phyloP scores from a whole-genome alignment of 2,113 vertebrate genomes.

The Sapayoa aenigma region DNA sequence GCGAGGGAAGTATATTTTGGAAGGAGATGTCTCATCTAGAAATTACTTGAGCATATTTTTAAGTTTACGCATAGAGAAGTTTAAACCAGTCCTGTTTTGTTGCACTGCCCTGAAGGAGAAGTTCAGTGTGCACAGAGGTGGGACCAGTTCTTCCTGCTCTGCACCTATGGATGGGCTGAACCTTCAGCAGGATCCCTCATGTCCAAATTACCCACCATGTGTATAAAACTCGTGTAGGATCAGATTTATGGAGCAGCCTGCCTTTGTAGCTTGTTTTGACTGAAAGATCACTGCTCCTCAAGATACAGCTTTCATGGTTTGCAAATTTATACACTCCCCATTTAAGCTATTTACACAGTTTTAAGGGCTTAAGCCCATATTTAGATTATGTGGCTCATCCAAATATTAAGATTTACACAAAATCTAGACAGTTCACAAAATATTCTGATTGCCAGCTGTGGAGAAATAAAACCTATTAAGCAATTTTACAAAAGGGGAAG shows the following conservation, averaged over 20 bases:
- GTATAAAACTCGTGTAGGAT: accelerated
- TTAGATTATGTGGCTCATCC: background rate
- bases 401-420: background rate
- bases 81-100: background rate
- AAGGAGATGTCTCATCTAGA: background rate
- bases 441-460: background rate
- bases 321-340: background rate
- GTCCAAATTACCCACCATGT: background rate
- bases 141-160: background rate
- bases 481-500: background rate
- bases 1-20: background rate
- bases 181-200: background rate
- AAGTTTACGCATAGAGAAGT: background rate
- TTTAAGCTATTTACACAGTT: background rate
- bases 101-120: background rate
- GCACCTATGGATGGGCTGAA: background rate
- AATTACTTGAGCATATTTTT: background rate
- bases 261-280: background rate
- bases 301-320: background rate
- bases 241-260: background rate
- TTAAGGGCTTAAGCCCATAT: background rate
- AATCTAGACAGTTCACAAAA: background rate
- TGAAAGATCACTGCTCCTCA: background rate
- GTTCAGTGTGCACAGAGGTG: background rate
- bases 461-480: background rate